Evolutionary conservation across 2,113 vertebrate genomes (phyloP).

Genomic region (Thamnaconus septentrionalis): DNA sequence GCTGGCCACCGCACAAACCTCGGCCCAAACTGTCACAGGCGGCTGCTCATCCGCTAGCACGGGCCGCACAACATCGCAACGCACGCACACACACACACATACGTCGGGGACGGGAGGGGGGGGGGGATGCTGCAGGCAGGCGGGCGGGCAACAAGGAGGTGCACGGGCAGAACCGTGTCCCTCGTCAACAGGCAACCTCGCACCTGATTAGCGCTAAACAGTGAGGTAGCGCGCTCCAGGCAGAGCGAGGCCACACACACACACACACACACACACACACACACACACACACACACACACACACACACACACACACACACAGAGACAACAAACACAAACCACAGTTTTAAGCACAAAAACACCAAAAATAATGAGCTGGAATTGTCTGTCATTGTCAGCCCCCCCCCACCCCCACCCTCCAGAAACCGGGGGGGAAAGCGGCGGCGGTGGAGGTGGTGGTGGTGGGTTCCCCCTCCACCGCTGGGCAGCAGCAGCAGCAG

Average conservation of each 20-base stretch:
- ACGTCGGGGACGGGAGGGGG: background rate
- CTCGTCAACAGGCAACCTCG: constrained; percentile 17
- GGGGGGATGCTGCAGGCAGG: constrained; percentile 20
- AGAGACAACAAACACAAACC: background rate
- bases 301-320: background rate
- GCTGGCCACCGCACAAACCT: constrained; percentile 70
- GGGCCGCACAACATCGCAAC: constrained; percentile 7
- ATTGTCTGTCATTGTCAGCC: constrained; percentile 13
- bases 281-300: constrained; percentile 6
- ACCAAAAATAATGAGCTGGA: constrained; percentile 14
- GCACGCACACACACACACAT: constrained; percentile 8
- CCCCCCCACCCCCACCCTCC: no score
- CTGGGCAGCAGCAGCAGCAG: constrained; percentile 32
- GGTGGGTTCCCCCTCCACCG: constrained; percentile 20
- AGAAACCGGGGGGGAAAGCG: background rate
- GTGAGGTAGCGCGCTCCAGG: constrained; percentile 4
- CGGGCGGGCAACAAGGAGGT: constrained; percentile 25
- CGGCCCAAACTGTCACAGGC: constrained; percentile 47
- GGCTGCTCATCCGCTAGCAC: constrained; percentile 15
- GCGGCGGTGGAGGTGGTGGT: background rate
- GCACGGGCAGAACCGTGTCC: background rate
- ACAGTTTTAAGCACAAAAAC: constrained; percentile 14
- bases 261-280: constrained; percentile 6
- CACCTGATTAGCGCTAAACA: constrained; percentile 30
- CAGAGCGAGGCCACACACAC: background rate